These are phyloP conservation scores for Acholoe squamosa DNA, from an alignment of 2,888 invertebrate genomes.

Conservation along the genomic window DNA sequence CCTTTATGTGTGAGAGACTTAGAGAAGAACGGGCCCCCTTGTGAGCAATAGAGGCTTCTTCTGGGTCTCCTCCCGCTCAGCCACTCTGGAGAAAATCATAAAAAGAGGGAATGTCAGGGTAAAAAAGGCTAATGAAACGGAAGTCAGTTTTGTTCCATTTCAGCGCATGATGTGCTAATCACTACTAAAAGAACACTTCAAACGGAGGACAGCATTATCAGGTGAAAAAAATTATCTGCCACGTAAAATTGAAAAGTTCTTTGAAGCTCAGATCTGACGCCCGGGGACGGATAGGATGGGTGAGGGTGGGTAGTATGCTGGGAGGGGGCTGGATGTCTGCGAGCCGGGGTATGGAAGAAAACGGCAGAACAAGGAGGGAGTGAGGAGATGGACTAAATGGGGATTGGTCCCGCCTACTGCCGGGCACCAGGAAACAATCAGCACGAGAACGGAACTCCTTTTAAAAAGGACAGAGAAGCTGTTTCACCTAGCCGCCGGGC, in stretches of 20 bases:
- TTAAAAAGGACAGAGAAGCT: background rate
- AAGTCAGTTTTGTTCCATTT: conserved; percentile 52
- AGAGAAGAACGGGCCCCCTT: background rate
- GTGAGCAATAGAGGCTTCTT: background rate
- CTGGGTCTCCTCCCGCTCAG: background rate
- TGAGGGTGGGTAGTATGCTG: background rate
- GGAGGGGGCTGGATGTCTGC: background rate
- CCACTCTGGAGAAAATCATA: background rate
- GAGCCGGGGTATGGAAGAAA: background rate
- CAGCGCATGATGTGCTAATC: conserved; percentile 38
- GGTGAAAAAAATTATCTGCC: conserved; percentile 28
- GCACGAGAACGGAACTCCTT: background rate
- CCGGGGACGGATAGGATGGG: background rate
- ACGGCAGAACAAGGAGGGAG: background rate
- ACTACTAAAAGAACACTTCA: conserved; percentile 55
- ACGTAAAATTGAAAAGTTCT: conserved; percentile 45
- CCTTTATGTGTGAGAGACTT: background rate
- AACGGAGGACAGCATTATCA: conserved; percentile 42
- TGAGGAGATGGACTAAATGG: background rate
- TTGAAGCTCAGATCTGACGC: conserved; percentile 35
- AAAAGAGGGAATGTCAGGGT: background rate
- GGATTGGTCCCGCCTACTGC: background rate
- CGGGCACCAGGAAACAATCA: conserved; percentile 26
- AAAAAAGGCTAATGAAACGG: conserved; percentile 30
- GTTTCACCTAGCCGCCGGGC: background rate